phyloP scores from a whole-genome alignment of 1,140 invertebrate genomes.

The Colletes gigas region DNA sequence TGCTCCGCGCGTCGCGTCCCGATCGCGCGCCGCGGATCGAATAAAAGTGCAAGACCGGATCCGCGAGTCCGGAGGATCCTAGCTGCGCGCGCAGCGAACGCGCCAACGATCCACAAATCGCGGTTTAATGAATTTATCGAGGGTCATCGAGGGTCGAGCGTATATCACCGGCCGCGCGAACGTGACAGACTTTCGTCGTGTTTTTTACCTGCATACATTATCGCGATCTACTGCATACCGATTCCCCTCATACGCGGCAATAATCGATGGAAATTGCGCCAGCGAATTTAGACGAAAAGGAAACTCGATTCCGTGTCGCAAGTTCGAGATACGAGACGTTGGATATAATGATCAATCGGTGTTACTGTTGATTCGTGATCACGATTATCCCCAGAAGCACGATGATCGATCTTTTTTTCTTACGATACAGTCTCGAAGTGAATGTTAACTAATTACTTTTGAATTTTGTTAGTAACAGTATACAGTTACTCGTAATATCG shows the following conservation, averaged over 20 bases:
- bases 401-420: too few species aligned
- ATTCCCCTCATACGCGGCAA: neutral
- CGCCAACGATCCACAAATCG: constrained; percentile 55
- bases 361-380: too few species aligned
- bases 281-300: too few species aligned
- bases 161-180: constrained; percentile 15
- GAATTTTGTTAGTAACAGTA: too few species aligned
- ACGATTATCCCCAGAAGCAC: too few species aligned
- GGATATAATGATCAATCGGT: too few species aligned
- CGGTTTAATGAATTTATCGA: constrained; percentile 62
- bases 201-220: neutral
- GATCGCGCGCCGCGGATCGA: neutral
- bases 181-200: neutral
- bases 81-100: constrained; percentile 30
- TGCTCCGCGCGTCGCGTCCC: neutral
- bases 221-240: neutral
- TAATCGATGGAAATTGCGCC: neutral
- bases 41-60: neutral
- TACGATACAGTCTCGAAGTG: too few species aligned
- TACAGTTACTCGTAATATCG: too few species aligned
- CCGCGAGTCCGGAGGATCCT: constrained; percentile 7
- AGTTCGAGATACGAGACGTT: too few species aligned
- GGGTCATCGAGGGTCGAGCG: constrained; percentile 40
- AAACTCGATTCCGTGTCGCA: too few species aligned
- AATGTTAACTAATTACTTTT: too few species aligned